phyloP scores from a whole-genome alignment of 1,140 invertebrate genomes.

The Philopotamus ludificatus region DNA sequence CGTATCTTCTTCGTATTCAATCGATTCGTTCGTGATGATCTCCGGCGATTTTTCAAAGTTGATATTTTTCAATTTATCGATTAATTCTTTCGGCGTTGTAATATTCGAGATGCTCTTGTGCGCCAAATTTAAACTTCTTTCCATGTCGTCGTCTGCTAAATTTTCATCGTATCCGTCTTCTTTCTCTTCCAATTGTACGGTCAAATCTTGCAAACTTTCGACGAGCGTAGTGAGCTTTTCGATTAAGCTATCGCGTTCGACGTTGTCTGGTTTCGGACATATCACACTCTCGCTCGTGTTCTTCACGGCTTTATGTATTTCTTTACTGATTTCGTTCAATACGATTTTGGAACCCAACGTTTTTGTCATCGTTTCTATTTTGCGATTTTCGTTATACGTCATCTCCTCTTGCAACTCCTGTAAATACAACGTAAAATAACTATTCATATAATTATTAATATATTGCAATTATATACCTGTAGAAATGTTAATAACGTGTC shows the following conservation, averaged over 20 bases:
- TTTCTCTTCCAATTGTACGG: conserved; percentile 12
- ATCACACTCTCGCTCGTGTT: not conserved
- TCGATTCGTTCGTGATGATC: not conserved
- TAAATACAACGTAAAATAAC: conserved; percentile 11
- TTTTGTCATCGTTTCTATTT: conserved; percentile 1
- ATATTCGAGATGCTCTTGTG: conserved; percentile 12
- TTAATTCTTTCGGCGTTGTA: conserved; percentile 11
- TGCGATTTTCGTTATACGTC: conserved; percentile 19
- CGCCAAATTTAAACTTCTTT: not conserved
- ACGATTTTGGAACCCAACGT: conserved; percentile 2
- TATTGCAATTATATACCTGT: conserved; percentile 28
- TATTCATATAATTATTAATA: not conserved
- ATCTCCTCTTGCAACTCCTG: conserved; percentile 40
- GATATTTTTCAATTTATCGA: conserved; percentile 18
- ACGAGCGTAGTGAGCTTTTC: conserved; percentile 9
- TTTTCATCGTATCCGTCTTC: conserved; percentile 36
- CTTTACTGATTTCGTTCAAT: conserved; percentile 7
- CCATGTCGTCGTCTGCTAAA: not conserved
- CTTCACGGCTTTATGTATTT: conserved; percentile 8
- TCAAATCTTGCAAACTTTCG: conserved; percentile 20
- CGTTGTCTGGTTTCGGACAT: not conserved
- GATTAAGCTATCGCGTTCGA: conserved; percentile 2
- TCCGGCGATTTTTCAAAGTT: no score
- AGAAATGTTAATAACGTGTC: conserved; percentile 26
- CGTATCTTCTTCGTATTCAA: conserved; percentile 2